These are phyloP conservation scores for Illadopsis cleaveri DNA, from an alignment of 2,113 vertebrate genomes.

Conservation along the genomic window DNA sequence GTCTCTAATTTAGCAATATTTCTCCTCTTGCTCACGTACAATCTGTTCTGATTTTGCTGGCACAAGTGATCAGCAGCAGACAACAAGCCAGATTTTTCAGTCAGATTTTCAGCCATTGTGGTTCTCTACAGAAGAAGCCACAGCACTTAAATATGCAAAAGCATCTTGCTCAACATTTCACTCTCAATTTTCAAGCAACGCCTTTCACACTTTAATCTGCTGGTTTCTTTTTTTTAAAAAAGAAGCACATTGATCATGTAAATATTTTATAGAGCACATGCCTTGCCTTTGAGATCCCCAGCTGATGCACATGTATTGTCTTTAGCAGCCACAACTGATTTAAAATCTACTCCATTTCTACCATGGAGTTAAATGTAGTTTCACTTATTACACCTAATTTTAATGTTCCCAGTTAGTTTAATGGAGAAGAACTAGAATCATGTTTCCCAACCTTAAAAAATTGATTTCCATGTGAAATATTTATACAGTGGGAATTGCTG, in stretches of 20 bases:
- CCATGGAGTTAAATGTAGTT: not conserved
- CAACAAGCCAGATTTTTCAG: not conserved
- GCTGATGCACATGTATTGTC: not conserved
- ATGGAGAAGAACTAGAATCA: not conserved
- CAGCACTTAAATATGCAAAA: not conserved
- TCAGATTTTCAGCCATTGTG: not conserved
- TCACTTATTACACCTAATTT: not conserved
- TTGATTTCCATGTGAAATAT: not conserved
- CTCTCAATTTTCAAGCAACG: not conserved
- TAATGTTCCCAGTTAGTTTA: not conserved
- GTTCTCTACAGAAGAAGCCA: not conserved
- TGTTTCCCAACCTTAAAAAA: not conserved
- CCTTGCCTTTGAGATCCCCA: not conserved
- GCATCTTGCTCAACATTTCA: not conserved
- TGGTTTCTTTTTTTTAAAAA: not conserved
- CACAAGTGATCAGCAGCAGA: not conserved
- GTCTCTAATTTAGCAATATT: not conserved
- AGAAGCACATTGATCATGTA: not conserved
- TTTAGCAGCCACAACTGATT: not conserved
- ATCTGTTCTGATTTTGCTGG: not conserved
- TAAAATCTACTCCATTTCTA: not conserved
- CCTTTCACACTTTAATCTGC: not conserved
- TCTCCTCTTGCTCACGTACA: not conserved
- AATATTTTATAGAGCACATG: not conserved
- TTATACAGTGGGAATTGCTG: not conserved